These are phyloP conservation scores for Eupsilia transversa DNA, from an alignment of 2,888 invertebrate genomes.

Conservation along the genomic window DNA sequence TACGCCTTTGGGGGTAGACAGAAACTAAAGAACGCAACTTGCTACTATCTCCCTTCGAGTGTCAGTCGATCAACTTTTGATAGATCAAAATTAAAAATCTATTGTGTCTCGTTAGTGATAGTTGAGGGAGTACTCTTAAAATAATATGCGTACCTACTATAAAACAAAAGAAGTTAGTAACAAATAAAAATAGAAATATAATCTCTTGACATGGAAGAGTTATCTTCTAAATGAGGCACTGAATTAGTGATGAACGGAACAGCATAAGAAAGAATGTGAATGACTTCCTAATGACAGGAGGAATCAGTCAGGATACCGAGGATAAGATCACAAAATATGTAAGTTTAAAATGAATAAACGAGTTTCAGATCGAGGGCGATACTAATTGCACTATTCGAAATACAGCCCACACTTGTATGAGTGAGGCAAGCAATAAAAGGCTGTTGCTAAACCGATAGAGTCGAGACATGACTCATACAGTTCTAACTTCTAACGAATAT, in stretches of 20 bases:
- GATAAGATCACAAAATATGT: constrained; percentile 15
- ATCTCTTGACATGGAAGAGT: constrained; percentile 10
- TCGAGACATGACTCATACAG: constrained; percentile 59
- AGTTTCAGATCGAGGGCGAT: constrained; percentile 59
- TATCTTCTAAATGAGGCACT: constrained; percentile 9
- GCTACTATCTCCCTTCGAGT: too few species aligned
- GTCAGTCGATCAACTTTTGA: too few species aligned
- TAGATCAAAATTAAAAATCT: too few species aligned
- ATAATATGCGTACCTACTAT: not conserved
- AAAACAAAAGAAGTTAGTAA: constrained; percentile 18
- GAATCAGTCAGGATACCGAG: constrained; percentile 2
- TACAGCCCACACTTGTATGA: constrained; percentile 60
- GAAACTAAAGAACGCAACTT: not conserved
- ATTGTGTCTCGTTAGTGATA: too few species aligned
- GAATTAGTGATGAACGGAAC: constrained; percentile 24
- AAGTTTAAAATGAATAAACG: constrained; percentile 38
- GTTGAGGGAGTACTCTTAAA: constrained; percentile 1
- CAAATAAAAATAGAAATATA: constrained; percentile 12
- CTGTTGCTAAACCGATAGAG: constrained; percentile 58
- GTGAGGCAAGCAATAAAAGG: constrained; percentile 60
- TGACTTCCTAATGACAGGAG: constrained; percentile 37
- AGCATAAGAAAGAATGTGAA: constrained; percentile 12
- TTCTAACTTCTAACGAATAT: constrained; percentile 45
- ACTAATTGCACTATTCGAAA: constrained; percentile 65
- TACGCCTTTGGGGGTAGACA: not conserved